Conservation (phyloP, 2,888 invertebrate species). For the Lacanobia oleracea region DNA sequence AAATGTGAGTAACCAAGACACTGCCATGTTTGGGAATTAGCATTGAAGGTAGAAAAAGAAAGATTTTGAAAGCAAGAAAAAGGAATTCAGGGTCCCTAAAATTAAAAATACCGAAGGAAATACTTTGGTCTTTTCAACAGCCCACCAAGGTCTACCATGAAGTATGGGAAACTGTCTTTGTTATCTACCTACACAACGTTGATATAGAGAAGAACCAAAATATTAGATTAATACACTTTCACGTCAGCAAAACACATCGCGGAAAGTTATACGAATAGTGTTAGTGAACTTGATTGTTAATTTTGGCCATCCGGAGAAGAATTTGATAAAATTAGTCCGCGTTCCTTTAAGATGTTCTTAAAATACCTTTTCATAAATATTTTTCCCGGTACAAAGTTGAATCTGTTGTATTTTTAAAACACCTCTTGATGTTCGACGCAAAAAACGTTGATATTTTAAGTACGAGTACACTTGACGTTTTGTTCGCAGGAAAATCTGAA, state of each 20-base stretch:
- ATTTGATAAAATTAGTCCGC: conserved; percentile 51
- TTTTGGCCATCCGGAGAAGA: conserved; percentile 59
- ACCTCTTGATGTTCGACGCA: conserved; percentile 14
- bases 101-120: too few species aligned
- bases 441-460: conserved; percentile 12
- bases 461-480: background rate
- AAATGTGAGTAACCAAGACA: background rate
- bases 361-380: conserved; percentile 48
- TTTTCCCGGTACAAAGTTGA: conserved; percentile 37
- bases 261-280: conserved; percentile 41
- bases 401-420: conserved; percentile 24
- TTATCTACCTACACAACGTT: background rate
- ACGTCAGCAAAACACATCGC: conserved; percentile 16
- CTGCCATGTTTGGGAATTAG: background rate
- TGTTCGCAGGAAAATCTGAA: background rate
- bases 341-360: conserved; percentile 43
- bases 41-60: too few species aligned
- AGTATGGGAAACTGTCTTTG: background rate
- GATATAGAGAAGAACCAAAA: background rate
- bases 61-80: background rate
- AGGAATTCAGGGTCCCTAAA: too few species aligned
- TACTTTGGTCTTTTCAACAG: background rate
- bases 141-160: background rate
- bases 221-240: background rate
- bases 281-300: conserved; percentile 67